phyloP scores from a whole-genome alignment of 2,888 invertebrate genomes.

The Druceiella hillmani region DNA sequence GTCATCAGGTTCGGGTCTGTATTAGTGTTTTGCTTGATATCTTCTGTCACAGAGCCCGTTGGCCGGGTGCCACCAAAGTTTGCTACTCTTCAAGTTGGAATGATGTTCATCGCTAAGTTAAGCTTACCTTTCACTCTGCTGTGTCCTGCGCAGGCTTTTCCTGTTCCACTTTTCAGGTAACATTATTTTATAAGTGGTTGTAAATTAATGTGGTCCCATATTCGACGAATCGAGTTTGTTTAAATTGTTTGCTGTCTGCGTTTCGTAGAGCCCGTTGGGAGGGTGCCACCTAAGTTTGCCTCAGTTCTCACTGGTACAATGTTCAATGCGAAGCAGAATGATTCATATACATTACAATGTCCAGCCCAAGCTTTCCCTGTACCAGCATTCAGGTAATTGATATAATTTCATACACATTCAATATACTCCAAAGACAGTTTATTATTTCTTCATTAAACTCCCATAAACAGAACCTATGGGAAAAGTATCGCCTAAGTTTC shows the following conservation, averaged over 20 bases:
- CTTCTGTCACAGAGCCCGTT: conserved; percentile 55
- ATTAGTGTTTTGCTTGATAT: conserved; percentile 7
- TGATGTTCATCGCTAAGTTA: conserved; percentile 50
- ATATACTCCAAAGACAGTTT: too few species aligned
- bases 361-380: conserved; percentile 58
- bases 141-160: conserved; percentile 63
- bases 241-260: too few species aligned
- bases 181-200: conserved; percentile 8
- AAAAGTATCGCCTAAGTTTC: conserved; percentile 55
- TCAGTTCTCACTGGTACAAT: conserved; percentile 47
- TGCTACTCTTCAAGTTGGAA: conserved; percentile 57
- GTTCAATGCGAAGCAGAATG: conserved; percentile 49
- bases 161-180: conserved; percentile 59
- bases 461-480: conserved; percentile 57
- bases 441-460: too few species aligned
- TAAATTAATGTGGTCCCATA: conserved; percentile 8
- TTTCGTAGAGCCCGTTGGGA: conserved; percentile 43
- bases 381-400: conserved; percentile 29
- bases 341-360: conserved; percentile 45
- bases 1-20: not conserved
- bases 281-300: conserved; percentile 52
- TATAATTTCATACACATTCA: too few species aligned
- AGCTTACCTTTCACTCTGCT: conserved; percentile 49
- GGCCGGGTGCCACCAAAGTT: conserved; percentile 65
- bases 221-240: too few species aligned